Conservation (phyloP, 2,888 invertebrate genomes). For the Cephus spinipes region DNA sequence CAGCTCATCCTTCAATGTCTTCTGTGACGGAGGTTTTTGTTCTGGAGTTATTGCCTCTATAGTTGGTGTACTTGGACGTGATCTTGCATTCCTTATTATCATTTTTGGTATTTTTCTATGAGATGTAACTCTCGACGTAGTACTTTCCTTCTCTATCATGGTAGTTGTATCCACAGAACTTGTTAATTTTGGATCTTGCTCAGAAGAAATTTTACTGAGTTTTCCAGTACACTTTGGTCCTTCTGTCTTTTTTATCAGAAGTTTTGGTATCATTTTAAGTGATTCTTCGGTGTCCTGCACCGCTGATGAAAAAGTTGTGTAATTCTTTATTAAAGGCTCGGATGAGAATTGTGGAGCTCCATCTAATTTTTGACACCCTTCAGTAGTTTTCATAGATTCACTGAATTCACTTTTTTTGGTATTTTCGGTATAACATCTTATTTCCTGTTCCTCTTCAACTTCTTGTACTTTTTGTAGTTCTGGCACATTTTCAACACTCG, state of each 20-base stretch:
- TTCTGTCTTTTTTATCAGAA: constrained; percentile 54
- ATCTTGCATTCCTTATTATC: constrained; percentile 59
- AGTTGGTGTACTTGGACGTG: constrained; percentile 59
- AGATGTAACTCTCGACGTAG: constrained; percentile 23
- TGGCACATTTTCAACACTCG: background rate
- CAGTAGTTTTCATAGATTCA: background rate
- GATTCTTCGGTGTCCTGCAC: constrained; percentile 18
- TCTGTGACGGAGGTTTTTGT: constrained; percentile 26
- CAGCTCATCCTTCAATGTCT: constrained; percentile 32
- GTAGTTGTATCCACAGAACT: constrained; percentile 30
- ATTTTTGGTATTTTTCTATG: constrained; percentile 62
- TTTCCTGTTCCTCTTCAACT: background rate
- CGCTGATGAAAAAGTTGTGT: constrained; percentile 8
- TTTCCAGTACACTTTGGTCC: background rate
- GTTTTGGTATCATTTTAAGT: constrained; percentile 45
- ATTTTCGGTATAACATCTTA: background rate
- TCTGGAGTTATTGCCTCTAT: constrained; percentile 42
- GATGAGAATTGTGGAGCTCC: background rate
- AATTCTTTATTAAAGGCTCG: background rate
- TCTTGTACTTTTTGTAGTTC: background rate
- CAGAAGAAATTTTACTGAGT: background rate
- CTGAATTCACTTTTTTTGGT: background rate
- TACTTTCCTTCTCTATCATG: background rate
- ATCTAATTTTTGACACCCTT: background rate
- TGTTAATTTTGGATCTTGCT: constrained; percentile 27